Evolutionary conservation across 2,113 vertebrate genomes (phyloP), one percentile per base, ranked within the genome.

Genomic region (Rhynchomys soricoides): DNA sequence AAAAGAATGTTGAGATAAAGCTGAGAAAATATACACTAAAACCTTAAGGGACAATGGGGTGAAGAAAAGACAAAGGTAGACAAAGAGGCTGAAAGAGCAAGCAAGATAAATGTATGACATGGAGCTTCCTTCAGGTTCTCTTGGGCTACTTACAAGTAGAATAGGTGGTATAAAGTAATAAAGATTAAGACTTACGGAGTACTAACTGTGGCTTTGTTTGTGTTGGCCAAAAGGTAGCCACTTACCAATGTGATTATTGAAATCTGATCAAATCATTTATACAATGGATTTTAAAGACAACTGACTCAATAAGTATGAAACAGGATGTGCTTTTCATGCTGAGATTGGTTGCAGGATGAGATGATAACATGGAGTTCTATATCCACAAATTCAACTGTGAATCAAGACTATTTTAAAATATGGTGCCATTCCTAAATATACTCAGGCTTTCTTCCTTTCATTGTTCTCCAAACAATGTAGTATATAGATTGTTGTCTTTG

Each of bases 21-120:
- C 50, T 82, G 34, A 73, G 57, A 83, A 89, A 90, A 59, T 70
- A 87, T n/a, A 37, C 78, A 93, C 66, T 95, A 81, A 96, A 97
- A 91, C 82, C 52, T 93, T 89, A 81, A 86, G 82, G 79, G 62
- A 59, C 70, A 93, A 48, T 8, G 16, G 64, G 40, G 90, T 88
- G 96, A 93, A 93, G 12, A 92, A 90, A 37, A 48, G 37, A 83
- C 86, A 40, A 89, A 94, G 79, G 22, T 52, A 81, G 8, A n/a
- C n/a, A 66, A 62, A 40, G 83, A 57, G 57, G 70, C 43, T 21
- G 75, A 68, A 81, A 75, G 90, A 88, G 12, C 29, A 66, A 16
- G 13, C 24, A 55, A 90, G 24, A 26, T 19, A 59, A 24, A 26
- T 29, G 57, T 91, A n/a, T 83, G 79, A 26, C 43, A n/a, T 2